Base-by-base conservation (phyloP, 2,888 invertebrate genomes). In the Agriotes lineatus region DNA sequence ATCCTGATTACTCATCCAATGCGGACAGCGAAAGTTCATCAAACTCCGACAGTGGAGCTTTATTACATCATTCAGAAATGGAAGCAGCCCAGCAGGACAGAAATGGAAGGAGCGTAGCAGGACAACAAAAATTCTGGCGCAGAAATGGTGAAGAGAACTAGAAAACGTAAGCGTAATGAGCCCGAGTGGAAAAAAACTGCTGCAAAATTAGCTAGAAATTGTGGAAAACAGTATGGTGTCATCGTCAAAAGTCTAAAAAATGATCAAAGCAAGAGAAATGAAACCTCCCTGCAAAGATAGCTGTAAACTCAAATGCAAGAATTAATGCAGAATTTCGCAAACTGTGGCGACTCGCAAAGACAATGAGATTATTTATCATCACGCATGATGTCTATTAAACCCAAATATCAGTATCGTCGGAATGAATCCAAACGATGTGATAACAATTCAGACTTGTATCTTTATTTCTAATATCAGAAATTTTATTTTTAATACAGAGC, bases 331-430 rank as follows among this genome's bases (percentile, higher is more conserved):
- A 72, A 58, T 44, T 65, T 14, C 52, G 71, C 52, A 33, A 42
- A 59, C 5, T 16, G 60, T 10, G 71, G 67, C 42, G 62, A 74
- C 67, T 10, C 73, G 12, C 44, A 71, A 58, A 69, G 54, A 25
- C 74, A 76, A 62, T n/a, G 75, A 62, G 62, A 73, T 5, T 75
- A 74, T 72, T 61, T 74, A 20, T 20, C 61, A 35, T 58, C 52
- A 35, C 45, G 67, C 37, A 73, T 72, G 60, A 60, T 25, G 42
- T 3, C 39, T 39, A 66, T 74, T 50, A 62, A 70, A 61, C 72
- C 25, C 74, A 52, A 72, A 71, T 57, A 72, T 7, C 25, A 25
- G 25, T 25, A 25, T 25, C 25, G 7, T 59, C 42, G 69, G 39
- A 67, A 68, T 56, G 71, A 61, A 39, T 67, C 71, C 52, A 76